Percentiles rank a stretch among this genome's conserved stretches.
phyloP scores from a whole-genome alignment of 2,888 invertebrate genomes.

The Horisme vitalbata region DNA sequence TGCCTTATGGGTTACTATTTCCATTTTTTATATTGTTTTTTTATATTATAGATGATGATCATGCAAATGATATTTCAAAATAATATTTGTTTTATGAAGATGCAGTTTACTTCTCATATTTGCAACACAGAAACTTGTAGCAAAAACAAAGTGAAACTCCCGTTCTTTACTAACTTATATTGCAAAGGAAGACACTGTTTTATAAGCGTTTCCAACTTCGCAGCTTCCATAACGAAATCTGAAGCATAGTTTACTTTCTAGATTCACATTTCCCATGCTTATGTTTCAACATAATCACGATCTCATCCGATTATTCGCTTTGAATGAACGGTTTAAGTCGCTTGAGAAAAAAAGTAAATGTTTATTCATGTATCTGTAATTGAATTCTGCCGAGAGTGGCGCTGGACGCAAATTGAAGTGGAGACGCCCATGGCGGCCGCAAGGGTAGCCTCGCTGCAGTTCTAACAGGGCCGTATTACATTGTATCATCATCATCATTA shows the following conservation, averaged over 20 bases:
- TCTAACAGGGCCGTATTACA: slow-evolving; percentile 8
- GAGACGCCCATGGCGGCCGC: slow-evolving; percentile 36
- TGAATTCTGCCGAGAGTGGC: slow-evolving; percentile 48
- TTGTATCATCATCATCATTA: too few relatives aligned
- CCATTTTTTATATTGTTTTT: too few relatives aligned
- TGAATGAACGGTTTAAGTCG: slow-evolving; percentile 19
- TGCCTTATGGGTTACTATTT: too few relatives aligned
- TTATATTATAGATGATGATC: too few relatives aligned
- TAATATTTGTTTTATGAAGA: too few relatives aligned
- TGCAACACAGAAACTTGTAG: not conserved
- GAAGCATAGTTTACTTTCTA: slow-evolving; percentile 1
- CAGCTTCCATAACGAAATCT: slow-evolving; percentile 10
- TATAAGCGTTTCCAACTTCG: slow-evolving; percentile 5
- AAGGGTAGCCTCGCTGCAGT: slow-evolving; percentile 26
- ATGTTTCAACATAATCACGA: slow-evolving; percentile 16
- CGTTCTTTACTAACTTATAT: slow-evolving; percentile 19
- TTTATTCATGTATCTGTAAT: slow-evolving; percentile 57
- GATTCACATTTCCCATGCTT: slow-evolving; percentile 4
- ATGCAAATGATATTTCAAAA: too few relatives aligned
- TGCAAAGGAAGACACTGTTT: slow-evolving; percentile 13
- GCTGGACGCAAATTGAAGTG: slow-evolving; percentile 51
- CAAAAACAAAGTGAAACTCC: slow-evolving; percentile 12
- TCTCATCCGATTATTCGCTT: slow-evolving; percentile 11
- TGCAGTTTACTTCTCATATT: too few relatives aligned
- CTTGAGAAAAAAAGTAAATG: slow-evolving; percentile 34